Conservation (phyloP, 2,113 vertebrate species). For the Chloebia gouldiae region DNA sequence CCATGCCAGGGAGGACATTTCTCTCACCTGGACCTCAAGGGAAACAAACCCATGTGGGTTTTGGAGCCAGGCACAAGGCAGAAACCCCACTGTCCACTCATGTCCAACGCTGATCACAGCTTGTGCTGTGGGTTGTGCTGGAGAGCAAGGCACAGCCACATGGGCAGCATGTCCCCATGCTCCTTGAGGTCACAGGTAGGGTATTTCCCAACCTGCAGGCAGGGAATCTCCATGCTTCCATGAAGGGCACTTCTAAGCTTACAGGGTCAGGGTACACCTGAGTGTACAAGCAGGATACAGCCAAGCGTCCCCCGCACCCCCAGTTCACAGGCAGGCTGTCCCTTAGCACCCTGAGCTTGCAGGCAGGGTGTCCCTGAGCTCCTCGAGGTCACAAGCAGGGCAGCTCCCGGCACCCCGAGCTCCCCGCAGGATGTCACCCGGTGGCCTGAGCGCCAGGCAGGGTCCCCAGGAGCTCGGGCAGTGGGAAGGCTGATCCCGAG, state of each 20-base stretch:
- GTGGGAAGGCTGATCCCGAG: not conserved
- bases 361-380: not conserved
- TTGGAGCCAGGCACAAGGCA: not conserved
- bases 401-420: not conserved
- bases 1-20: accelerated
- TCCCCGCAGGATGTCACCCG: not conserved
- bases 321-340: not conserved
- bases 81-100: not conserved
- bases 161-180: too few relatives aligned
- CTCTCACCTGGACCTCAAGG: accelerated
- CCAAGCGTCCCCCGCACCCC: not conserved
- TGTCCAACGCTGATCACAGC: not conserved
- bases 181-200: not conserved
- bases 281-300: not conserved
- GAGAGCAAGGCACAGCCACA: not conserved
- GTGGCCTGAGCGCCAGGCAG: not conserved
- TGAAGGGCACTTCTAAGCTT: not conserved
- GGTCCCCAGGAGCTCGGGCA: not conserved
- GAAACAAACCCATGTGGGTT: not conserved
- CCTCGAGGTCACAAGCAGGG: not conserved
- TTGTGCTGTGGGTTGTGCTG: accelerated
- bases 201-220: not conserved
- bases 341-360: not conserved
- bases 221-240: not conserved
- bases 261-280: not conserved